Conservation (phyloP, 2,113 vertebrate genomes). For the Nesoenas mayeri region DNA sequence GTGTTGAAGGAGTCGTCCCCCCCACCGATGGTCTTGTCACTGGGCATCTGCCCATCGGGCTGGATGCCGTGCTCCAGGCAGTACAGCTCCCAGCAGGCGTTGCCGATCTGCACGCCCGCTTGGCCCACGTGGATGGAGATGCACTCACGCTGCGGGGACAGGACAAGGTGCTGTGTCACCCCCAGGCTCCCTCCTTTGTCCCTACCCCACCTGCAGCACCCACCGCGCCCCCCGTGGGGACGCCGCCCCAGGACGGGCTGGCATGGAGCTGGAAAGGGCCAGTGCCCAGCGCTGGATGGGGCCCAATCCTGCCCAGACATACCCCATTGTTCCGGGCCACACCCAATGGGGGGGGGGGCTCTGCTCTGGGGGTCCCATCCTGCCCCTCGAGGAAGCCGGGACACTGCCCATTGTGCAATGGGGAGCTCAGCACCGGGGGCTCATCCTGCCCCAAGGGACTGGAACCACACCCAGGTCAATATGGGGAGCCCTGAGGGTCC, state of each 20-base stretch:
- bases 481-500: not conserved
- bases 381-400: fast-evolving
- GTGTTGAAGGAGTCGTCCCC: no score
- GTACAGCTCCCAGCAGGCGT: constrained; percentile 59
- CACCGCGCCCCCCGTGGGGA: not conserved
- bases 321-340: not conserved
- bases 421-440: not conserved
- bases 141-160: not conserved
- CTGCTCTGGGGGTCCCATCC: not conserved
- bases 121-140: not conserved
- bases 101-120: constrained; percentile 46
- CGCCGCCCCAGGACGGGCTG: not conserved
- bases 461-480: no score
- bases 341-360: not conserved
- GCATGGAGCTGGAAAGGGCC: not conserved
- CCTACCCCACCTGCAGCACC: not conserved
- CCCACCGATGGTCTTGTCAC: constrained; percentile 41
- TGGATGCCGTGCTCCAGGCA: constrained; percentile 71
- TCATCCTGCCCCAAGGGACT: not conserved
- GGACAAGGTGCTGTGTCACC: not conserved
- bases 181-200: not conserved
- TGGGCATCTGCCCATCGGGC: constrained; percentile 71
- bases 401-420: fast-evolving
- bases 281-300: not conserved
- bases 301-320: not conserved